Conservation (phyloP, 23 tunicate genomes). For the Phallusia fumigata region DNA sequence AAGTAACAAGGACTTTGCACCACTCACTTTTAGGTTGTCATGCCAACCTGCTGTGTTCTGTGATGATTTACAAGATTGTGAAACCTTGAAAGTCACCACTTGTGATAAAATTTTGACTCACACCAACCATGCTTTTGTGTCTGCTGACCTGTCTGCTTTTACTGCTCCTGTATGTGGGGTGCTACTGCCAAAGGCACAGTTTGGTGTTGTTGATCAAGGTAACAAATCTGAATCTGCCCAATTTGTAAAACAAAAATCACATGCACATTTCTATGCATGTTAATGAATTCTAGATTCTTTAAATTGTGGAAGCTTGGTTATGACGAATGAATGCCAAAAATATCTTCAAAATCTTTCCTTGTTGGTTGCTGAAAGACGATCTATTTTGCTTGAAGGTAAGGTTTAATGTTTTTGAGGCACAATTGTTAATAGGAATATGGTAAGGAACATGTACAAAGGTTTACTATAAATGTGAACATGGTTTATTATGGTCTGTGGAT, state of each 20-base stretch:
- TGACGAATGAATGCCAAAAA: conserved; percentile 3
- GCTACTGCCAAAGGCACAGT: conserved; percentile 8
- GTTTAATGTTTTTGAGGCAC: not conserved
- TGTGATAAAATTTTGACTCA: conserved; percentile 10
- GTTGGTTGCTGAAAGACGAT: conserved; percentile 28
- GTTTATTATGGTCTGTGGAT: too few species aligned
- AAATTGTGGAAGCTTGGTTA: conserved; percentile 1
- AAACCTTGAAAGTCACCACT: not conserved
- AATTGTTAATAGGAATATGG: too few species aligned
- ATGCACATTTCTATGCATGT: not conserved
- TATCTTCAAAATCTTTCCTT: conserved; percentile 41
- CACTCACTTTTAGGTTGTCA: not conserved
- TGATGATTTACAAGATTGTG: not conserved
- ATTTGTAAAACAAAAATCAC: too few species aligned
- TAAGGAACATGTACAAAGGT: too few species aligned
- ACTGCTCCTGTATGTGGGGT: conserved; percentile 43
- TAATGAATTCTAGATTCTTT: not conserved
- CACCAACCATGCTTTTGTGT: conserved; percentile 36
- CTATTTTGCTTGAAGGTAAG: conserved; percentile 66
- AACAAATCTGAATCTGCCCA: too few species aligned
- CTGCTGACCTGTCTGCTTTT: conserved; percentile 18
- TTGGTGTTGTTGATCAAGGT: not conserved
- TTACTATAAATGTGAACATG: too few species aligned
- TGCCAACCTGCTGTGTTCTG: conserved; percentile 6
- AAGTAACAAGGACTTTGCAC: too few species aligned